Base-by-base conservation (phyloP, 2,797 vertebrate genomes). In the Chelmon rostratus region DNA sequence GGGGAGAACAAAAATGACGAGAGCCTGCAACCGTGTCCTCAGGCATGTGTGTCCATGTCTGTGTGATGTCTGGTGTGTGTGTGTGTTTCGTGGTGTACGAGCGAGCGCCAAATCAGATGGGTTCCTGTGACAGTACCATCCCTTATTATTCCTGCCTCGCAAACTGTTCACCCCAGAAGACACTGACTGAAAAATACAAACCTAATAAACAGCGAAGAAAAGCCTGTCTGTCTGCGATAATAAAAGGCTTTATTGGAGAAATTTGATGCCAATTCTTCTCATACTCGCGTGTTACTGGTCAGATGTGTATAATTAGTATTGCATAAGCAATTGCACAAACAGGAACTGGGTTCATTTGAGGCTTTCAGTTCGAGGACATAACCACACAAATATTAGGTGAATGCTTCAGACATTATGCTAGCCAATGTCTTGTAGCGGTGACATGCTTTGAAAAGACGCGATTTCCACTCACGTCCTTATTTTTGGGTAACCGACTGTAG, bases 271-370 rank as follows among this genome's bases (percentile, higher is more conserved):
- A 78, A 69, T 86, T 91, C 79, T 88, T 90, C 73, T 86, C 79
- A 53, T 79, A 57, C 84, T 89, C 88, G 89, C 68, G 81, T 89
- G 89, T 87, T 63, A 28, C 85, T 76, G 73, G 87, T 91, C 92
- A 93, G 91, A 93, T 91, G 91, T 91, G 88, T 71, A 66, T 81
- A 83, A 91, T 91, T 90, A 90, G 71, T 64, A 76, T 76, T 85
- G 73, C 78, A 90, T 67, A 86, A 89, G 79, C 61, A 67, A 84
- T 49, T 38, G 63, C 68, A 80, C 73, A 92, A 90, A 90, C 85
- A 90, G 83, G 77, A 81, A 40, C 25, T 5, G 6, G 78, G 85
- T 81, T 83, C 73, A 85, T 76, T 66, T 73, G 33, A 87, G 90
- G 83, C 54, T 84, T 74, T 81, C 2, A 2, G 37, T 71, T 76